Percentiles rank a stretch among this genome's conserved stretches.
phyloP scores from a whole-genome alignment of 2,888 invertebrate species.

The Eupithecia exiguata region DNA sequence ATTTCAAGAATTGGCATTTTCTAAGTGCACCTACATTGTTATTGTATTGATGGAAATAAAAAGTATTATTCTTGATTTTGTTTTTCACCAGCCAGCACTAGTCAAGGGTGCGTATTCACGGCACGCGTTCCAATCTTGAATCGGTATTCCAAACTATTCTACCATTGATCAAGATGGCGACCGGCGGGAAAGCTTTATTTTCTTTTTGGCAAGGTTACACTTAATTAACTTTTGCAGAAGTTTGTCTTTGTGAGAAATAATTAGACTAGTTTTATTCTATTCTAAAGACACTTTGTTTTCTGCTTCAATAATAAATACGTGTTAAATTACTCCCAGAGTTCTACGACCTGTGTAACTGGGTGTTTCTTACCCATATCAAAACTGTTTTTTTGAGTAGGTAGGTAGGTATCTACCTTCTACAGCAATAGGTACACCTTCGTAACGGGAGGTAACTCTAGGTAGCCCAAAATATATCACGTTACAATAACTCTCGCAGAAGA shows the following conservation, averaged over 20 bases:
- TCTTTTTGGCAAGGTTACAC: not conserved
- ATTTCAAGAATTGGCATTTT: no score
- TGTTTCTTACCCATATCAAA: no score
- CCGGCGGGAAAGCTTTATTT: conserved; percentile 48
- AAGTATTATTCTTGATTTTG: no score
- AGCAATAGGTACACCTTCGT: no score
- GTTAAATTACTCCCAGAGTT: not conserved
- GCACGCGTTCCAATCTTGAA: conserved; percentile 77
- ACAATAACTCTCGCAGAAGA: not conserved
- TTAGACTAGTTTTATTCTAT: not conserved
- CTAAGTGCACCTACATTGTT: no score
- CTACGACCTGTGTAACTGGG: no score
- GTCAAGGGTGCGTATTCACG: conserved; percentile 66
- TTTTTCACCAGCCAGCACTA: conserved; percentile 34
- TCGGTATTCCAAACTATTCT: conserved; percentile 56
- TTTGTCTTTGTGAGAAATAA: conserved; percentile 26
- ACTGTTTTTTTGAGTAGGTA: not conserved
- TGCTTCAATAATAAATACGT: not conserved
- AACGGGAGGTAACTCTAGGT: not conserved
- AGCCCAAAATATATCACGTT: not conserved
- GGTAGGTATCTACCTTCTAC: not conserved
- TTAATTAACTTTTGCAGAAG: conserved; percentile 9
- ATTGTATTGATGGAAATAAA: no score
- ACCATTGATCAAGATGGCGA: conserved; percentile 66
- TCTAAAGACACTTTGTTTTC: not conserved